These are phyloP conservation scores for Cheilosia impressa DNA, from an alignment of 2,888 invertebrate genomes.

Conservation along the genomic window DNA sequence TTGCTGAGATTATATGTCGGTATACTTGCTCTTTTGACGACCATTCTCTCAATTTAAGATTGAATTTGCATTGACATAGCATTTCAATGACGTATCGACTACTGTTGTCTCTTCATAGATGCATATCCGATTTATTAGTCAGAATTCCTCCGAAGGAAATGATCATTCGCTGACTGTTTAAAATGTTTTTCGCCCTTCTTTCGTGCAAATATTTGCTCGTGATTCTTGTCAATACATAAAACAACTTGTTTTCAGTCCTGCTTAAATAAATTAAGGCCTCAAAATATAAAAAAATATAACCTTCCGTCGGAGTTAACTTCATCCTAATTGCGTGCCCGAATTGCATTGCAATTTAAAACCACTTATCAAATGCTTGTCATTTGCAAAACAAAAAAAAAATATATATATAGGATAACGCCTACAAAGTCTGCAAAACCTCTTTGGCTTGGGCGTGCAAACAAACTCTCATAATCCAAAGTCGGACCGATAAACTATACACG, in stretches of 20 bases:
- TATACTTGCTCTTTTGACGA: too few species aligned
- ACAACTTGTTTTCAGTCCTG: too few species aligned
- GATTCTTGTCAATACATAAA: too few species aligned
- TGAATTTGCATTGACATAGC: not conserved
- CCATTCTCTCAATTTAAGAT: too few species aligned
- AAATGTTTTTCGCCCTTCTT: not conserved
- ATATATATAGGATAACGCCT: constrained; percentile 22
- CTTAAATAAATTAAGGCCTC: not conserved
- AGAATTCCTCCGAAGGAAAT: too few species aligned
- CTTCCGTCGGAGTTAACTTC: not conserved
- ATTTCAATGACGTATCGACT: not conserved
- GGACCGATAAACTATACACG: constrained; percentile 11
- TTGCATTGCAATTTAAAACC: constrained; percentile 45
- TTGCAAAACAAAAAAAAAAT: not conserved
- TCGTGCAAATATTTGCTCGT: too few species aligned
- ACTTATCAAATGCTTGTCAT: constrained; percentile 5
- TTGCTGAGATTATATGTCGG: too few species aligned
- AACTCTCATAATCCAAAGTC: constrained; percentile 2
- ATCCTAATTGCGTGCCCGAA: not conserved
- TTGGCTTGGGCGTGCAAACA: constrained; percentile 32
- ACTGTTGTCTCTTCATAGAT: too few species aligned
- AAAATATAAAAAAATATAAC: not conserved
- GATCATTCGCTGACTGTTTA: not conserved
- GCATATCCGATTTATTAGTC: too few species aligned
- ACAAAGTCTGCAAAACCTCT: constrained; percentile 25